Evolutionary conservation across 1,140 invertebrate genomes (phyloP).

Genomic region (Pantala flavescens): DNA sequence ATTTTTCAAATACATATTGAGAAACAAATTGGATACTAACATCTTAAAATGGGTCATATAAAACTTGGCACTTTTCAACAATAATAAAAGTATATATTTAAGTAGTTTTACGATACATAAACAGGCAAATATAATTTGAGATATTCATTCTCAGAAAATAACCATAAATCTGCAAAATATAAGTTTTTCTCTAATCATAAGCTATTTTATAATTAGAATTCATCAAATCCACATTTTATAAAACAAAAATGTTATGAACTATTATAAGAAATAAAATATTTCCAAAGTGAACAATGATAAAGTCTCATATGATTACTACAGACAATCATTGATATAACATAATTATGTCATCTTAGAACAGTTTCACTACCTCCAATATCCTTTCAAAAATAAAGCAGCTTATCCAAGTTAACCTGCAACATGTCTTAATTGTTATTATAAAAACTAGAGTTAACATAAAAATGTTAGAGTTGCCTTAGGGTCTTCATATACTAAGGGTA

Average conservation of each 20-base stretch:
- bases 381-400: slow-evolving; percentile 4
- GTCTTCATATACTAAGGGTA: background rate
- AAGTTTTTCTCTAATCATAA: background rate
- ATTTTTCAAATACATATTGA: background rate
- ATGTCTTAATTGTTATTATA: background rate
- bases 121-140: background rate
- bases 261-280: background rate
- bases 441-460: background rate
- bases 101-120: background rate
- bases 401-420: background rate
- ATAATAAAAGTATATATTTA: background rate
- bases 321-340: background rate
- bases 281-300: background rate
- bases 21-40: background rate
- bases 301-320: background rate
- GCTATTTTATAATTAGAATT: background rate
- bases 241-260: background rate
- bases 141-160: background rate
- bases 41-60: background rate
- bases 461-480: background rate
- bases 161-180: background rate
- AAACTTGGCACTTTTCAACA: slow-evolving; percentile 9
- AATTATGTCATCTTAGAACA: background rate
- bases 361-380: background rate
- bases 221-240: background rate